These are phyloP conservation scores for Enteromius argenteus DNA, from an alignment of 2,797 vertebrate species.

Conservation along the genomic window DNA sequence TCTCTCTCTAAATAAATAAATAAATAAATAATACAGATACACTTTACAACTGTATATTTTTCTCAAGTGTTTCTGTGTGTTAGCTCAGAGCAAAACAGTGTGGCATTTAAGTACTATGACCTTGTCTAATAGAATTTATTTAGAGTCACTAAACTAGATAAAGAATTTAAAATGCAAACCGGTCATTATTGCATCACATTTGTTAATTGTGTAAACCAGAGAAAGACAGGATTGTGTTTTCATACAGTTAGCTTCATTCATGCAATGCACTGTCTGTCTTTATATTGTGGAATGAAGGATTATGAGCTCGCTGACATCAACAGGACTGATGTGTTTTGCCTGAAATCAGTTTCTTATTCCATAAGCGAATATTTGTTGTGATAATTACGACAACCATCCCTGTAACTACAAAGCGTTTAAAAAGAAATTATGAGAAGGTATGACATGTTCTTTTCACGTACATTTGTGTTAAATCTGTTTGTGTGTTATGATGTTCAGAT, in stretches of 20 bases:
- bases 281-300: neutral
- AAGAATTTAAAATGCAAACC: neutral
- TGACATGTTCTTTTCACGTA: neutral
- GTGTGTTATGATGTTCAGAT: neutral
- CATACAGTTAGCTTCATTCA: neutral
- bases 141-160: neutral
- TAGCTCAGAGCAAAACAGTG: neutral
- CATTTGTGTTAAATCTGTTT: neutral
- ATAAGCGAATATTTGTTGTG: neutral
- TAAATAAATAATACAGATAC: neutral
- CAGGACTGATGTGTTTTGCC: neutral
- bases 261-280: neutral
- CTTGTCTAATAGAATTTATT: neutral
- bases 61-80: neutral
- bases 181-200: neutral
- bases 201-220: neutral
- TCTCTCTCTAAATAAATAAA: too few relatives aligned
- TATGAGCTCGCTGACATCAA: neutral
- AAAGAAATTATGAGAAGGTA: neutral
- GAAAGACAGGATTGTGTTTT: neutral
- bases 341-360: neutral
- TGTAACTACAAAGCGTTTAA: neutral
- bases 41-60: neutral
- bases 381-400: neutral
- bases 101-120: neutral